These are phyloP conservation scores for Saccostrea echinata DNA, from an alignment of 1,140 invertebrate genomes.

Conservation along the genomic window DNA sequence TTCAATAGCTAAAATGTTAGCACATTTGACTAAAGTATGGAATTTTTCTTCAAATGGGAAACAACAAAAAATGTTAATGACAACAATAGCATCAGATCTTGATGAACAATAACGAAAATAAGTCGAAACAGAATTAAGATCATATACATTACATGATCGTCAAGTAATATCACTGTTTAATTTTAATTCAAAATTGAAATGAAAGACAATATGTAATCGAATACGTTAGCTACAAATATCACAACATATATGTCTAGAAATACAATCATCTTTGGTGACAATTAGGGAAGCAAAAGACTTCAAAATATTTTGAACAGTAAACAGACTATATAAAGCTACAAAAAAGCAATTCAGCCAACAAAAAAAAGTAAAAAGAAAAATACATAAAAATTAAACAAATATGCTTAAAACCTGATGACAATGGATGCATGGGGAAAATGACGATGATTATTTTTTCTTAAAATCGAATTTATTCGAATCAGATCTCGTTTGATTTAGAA, in stretches of 20 bases:
- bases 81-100: too few relatives aligned
- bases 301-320: slow-evolving; percentile 14
- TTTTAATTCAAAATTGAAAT: neutral
- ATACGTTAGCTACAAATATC: neutral
- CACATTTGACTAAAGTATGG: too few relatives aligned
- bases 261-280: slow-evolving; percentile 21
- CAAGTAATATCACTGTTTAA: neutral
- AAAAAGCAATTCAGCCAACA: neutral
- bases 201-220: neutral
- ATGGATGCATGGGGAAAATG: neutral
- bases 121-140: slow-evolving; percentile 16
- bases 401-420: neutral
- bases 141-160: neutral
- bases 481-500: neutral
- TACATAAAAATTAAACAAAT: neutral
- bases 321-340: slow-evolving; percentile 5
- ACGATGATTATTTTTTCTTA: neutral
- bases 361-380: neutral
- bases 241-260: neutral
- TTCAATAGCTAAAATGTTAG: too few relatives aligned
- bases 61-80: too few relatives aligned
- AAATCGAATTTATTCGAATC: neutral
- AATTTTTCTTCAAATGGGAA: too few relatives aligned
- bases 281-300: slow-evolving; percentile 13
- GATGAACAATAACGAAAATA: neutral